These are phyloP conservation scores for Bombus sibiricus DNA, from an alignment of 1,140 invertebrate genomes.

Conservation along the genomic window DNA sequence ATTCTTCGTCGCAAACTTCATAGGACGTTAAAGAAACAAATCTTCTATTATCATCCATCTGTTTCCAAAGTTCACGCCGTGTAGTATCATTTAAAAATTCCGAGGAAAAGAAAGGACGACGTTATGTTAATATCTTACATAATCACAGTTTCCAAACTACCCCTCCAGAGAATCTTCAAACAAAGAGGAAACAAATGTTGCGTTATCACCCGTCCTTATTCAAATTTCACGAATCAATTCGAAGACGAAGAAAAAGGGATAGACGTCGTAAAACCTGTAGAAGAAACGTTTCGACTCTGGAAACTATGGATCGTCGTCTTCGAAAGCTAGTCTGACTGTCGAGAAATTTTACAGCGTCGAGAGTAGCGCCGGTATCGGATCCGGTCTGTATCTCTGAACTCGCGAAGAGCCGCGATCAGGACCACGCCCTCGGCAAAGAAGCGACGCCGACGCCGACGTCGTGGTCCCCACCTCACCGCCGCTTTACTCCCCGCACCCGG, in stretches of 20 bases:
- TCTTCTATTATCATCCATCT: no score
- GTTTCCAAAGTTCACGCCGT: no score
- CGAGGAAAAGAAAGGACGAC: no score
- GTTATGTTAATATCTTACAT: not conserved
- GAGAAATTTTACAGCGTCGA: not conserved
- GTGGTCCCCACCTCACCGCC: slow-evolving; percentile 14
- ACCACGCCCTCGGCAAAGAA: slow-evolving; percentile 77
- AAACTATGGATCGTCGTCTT: not conserved
- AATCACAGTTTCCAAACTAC: not conserved
- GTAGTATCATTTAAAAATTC: no score
- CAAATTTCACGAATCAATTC: not conserved
- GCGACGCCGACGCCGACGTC: slow-evolving; percentile 60
- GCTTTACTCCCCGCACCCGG: slow-evolving; percentile 19
- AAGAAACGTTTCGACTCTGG: not conserved
- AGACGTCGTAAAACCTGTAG: not conserved
- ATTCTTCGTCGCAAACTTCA: no score
- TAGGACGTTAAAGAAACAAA: no score
- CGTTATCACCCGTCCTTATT: not conserved
- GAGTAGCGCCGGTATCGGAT: not conserved
- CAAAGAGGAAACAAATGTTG: not conserved
- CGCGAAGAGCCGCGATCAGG: slow-evolving; percentile 64
- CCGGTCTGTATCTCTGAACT: slow-evolving; percentile 37
- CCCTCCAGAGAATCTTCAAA: no score
- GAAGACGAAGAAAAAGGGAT: not conserved
- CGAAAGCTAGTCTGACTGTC: not conserved